These are phyloP conservation scores for Drosophila nigricruria DNA, from an alignment of 2,888 invertebrate genomes.

Conservation along the genomic window DNA sequence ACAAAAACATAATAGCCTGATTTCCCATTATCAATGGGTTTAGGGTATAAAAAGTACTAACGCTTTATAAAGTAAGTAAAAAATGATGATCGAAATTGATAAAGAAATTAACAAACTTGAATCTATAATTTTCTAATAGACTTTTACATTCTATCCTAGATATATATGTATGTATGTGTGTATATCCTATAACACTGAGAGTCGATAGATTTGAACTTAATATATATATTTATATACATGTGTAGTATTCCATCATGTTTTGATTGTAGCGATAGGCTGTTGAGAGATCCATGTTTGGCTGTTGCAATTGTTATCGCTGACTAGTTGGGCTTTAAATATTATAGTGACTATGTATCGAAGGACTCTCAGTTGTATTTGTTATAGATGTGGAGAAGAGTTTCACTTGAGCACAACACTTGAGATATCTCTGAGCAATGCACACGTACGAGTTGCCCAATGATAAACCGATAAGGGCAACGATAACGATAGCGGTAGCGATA, in stretches of 20 bases:
- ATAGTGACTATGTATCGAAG: not conserved
- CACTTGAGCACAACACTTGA: conserved; percentile 2
- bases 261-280: conserved; percentile 98
- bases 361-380: not conserved
- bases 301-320: not conserved
- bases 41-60: too few relatives aligned
- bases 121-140: too few relatives aligned
- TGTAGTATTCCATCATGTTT: conserved; percentile 99
- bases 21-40: too few relatives aligned
- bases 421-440: not conserved
- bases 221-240: conserved; percentile 88
- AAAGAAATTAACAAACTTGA: too few relatives aligned
- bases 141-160: too few relatives aligned
- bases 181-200: too few relatives aligned
- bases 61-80: too few relatives aligned
- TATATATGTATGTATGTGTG: too few relatives aligned
- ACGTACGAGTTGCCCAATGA: not conserved
- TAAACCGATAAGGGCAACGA: conserved; percentile 1
- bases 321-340: not conserved
- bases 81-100: too few relatives aligned
- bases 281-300: conserved; percentile 90
- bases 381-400: not conserved
- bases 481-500: conserved; percentile 24
- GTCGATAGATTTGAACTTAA: too few relatives aligned
- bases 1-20: too few relatives aligned